Conservation (phyloP, 1,140 invertebrate species). For the Euborellia annulipes region DNA sequence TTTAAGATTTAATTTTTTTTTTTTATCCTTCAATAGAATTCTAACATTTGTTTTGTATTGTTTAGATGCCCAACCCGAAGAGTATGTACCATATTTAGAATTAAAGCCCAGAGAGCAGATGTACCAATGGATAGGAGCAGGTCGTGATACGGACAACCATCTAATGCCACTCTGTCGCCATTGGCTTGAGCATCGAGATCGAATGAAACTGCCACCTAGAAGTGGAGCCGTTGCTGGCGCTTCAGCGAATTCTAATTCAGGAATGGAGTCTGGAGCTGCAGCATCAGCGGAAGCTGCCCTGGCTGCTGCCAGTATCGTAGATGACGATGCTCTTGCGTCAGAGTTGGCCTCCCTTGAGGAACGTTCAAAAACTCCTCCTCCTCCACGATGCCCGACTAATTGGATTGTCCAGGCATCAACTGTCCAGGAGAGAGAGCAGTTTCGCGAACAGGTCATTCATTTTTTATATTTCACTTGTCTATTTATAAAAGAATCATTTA, state of each 20-base stretch:
- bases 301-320: no score
- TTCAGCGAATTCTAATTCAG: no score
- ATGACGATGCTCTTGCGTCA: no score
- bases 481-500: slow-evolving; percentile 9
- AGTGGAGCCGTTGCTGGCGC: background rate
- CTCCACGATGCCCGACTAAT: slow-evolving; percentile 46
- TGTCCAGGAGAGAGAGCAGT: slow-evolving; percentile 57
- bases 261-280: no score
- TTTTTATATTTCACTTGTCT: no score
- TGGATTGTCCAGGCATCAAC: slow-evolving; percentile 70
- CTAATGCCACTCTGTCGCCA: slow-evolving; percentile 54
- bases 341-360: no score
- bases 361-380: slow-evolving; percentile 34
- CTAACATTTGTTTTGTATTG: no score
- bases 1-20: no score
- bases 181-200: slow-evolving; percentile 49
- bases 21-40: no score
- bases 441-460: slow-evolving; percentile 64
- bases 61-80: slow-evolving; percentile 53
- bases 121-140: slow-evolving; percentile 93
- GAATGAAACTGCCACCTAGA: slow-evolving; percentile 18
- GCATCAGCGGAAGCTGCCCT: no score
- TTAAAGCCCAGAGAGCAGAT: slow-evolving; percentile 55
- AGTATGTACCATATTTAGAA: slow-evolving; percentile 86
- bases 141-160: slow-evolving; percentile 71